Conservation (phyloP, 1,140 invertebrate genomes). For the Microplitis mediator region DNA sequence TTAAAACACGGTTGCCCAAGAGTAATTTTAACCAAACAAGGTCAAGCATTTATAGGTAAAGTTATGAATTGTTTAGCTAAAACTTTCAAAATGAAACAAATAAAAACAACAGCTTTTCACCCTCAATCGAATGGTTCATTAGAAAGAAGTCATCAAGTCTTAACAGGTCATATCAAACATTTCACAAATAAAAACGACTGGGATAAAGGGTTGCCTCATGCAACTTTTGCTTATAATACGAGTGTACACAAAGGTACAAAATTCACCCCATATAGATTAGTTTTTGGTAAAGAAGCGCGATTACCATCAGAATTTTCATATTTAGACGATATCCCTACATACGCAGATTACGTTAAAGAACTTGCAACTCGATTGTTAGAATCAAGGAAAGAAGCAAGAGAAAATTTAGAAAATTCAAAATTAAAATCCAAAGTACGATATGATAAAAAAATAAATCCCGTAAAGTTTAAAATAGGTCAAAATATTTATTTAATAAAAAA, state of each 20-base stretch:
- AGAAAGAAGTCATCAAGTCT: conserved; percentile 36
- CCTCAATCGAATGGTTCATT: conserved; percentile 38
- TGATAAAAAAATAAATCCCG: neutral
- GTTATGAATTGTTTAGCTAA: conserved; percentile 34
- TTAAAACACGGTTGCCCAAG: conserved; percentile 37
- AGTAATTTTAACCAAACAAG: conserved; percentile 41
- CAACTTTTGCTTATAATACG: conserved; percentile 27
- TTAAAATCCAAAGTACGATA: conserved; percentile 3
- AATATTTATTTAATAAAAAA: conserved; percentile 1
- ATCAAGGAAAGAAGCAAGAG: neutral
- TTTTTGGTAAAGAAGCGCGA: conserved; percentile 14
- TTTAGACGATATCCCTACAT: conserved; percentile 5
- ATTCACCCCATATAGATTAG: conserved; percentile 15
- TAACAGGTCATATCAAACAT: conserved; percentile 37
- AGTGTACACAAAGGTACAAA: conserved; percentile 21
- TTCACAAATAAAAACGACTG: conserved; percentile 43
- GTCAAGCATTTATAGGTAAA: conserved; percentile 33
- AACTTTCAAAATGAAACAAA: conserved; percentile 36
- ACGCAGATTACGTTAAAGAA: conserved; percentile 1
- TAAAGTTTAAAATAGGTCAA: neutral
- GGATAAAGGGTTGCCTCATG: conserved; percentile 43
- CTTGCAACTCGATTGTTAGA: neutral
- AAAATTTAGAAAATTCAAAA: conserved; percentile 1
- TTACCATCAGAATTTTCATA: conserved; percentile 15
- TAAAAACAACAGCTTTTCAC: conserved; percentile 34